Conservation (phyloP, 2,888 invertebrate genomes). For the Dysmachus trigonus region DNA sequence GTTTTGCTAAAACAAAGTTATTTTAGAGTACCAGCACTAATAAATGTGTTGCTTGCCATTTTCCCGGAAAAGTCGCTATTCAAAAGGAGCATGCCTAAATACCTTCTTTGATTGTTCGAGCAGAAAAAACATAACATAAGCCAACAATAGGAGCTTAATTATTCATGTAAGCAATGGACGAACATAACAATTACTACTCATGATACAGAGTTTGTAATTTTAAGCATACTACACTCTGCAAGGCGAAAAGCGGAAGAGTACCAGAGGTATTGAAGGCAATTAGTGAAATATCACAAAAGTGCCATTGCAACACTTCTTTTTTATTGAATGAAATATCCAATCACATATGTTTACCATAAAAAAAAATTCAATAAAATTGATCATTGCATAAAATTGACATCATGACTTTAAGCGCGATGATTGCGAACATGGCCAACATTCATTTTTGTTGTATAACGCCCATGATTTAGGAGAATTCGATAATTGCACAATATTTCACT, state of each 20-base stretch:
- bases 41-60: background rate
- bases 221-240: background rate
- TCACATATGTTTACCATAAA: background rate
- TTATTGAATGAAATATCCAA: background rate
- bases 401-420: background rate
- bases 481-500: background rate
- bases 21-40: background rate
- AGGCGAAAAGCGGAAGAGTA: background rate
- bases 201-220: background rate
- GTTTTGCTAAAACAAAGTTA: background rate
- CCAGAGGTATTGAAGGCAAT: background rate
- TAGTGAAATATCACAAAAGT: background rate
- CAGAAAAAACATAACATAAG: background rate
- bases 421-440: background rate
- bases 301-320: background rate
- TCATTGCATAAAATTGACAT: background rate
- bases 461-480: background rate
- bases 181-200: background rate
- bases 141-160: background rate
- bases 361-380: background rate
- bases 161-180: background rate
- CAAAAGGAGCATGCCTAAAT: background rate
- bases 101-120: background rate
- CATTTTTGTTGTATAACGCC: background rate
- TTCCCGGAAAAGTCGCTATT: background rate